Evolutionary conservation across 2,888 invertebrate genomes (phyloP).

Genomic region (Zelleria hepariella): DNA sequence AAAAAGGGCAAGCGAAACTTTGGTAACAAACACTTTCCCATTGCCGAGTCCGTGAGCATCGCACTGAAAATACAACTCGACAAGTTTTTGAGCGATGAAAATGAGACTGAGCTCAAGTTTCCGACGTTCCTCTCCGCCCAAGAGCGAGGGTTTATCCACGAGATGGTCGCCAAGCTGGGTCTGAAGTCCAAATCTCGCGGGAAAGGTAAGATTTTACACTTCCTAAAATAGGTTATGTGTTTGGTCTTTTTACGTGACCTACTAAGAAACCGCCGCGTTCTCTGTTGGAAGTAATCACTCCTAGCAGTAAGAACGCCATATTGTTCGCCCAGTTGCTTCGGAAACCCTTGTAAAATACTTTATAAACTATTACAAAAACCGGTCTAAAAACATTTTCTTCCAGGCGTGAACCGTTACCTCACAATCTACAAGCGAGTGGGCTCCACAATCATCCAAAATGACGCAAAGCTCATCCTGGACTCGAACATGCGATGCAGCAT

Average conservation of each 20-base stretch:
- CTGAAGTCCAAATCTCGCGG: conserved; percentile 87
- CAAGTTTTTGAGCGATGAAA: conserved; percentile 58
- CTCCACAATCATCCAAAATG: conserved; percentile 77
- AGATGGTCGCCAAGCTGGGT: conserved; percentile 76
- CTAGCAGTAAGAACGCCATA: too few relatives aligned
- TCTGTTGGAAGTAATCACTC: too few relatives aligned
- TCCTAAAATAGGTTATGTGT: conserved; percentile 9
- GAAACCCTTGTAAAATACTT: too few relatives aligned
- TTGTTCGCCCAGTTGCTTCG: too few relatives aligned
- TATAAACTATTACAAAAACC: too few relatives aligned
- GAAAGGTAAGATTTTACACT: conserved; percentile 68
- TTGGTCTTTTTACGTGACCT: conserved; percentile 3
- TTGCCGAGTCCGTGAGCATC: conserved; percentile 64
- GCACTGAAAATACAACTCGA: conserved; percentile 63
- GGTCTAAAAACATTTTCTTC: too few relatives aligned
- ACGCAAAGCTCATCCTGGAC: conserved; percentile 76
- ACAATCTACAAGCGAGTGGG: conserved; percentile 80
- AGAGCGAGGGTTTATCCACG: conserved; percentile 86
- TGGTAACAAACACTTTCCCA: conserved; percentile 59
- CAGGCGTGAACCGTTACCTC: conserved; percentile 76
- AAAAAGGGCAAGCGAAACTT: conserved; percentile 51
- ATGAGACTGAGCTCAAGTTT: conserved; percentile 71
- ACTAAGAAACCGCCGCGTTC: neutral
- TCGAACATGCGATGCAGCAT: conserved; percentile 76
- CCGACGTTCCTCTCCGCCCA: conserved; percentile 82